Evolutionary conservation across 2,797 vertebrate species (phyloP).

Genomic region (Eurystomus glaucurus): DNA sequence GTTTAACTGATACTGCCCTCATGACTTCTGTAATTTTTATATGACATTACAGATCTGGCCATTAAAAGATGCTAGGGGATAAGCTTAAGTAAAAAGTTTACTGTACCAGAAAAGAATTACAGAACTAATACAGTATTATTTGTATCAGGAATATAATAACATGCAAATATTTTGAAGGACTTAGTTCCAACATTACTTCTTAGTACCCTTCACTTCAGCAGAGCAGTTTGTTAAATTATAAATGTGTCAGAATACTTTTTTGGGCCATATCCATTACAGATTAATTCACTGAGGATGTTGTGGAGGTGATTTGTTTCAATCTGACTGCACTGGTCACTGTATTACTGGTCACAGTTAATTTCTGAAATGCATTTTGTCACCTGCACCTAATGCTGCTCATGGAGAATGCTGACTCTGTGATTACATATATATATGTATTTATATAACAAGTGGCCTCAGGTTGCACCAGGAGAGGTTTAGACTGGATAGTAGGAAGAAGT

Average conservation of each 20-base stretch:
- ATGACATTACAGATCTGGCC: neutral
- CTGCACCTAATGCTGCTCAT: fast-evolving
- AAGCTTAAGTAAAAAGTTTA: neutral
- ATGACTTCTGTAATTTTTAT: neutral
- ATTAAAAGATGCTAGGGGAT: neutral
- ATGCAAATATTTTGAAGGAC: neutral
- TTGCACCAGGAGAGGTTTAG: no score
- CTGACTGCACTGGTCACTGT: neutral
- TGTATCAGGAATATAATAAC: neutral
- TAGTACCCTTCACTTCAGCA: neutral
- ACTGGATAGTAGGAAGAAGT: no score
- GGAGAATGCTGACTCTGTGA: neutral
- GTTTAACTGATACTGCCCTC: neutral
- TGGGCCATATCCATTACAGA: neutral
- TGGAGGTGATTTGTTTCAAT: neutral
- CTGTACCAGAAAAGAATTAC: neutral
- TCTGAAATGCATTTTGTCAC: neutral
- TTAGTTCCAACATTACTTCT: neutral
- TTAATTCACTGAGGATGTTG: neutral
- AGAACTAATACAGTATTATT: neutral
- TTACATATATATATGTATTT: neutral
- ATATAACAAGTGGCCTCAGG: neutral
- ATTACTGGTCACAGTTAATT: neutral
- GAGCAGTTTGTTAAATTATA: neutral
- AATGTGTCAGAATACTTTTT: neutral